Evolutionary conservation across 2,888 invertebrate genomes (phyloP).

Genomic region (Byasa hedistus): DNA sequence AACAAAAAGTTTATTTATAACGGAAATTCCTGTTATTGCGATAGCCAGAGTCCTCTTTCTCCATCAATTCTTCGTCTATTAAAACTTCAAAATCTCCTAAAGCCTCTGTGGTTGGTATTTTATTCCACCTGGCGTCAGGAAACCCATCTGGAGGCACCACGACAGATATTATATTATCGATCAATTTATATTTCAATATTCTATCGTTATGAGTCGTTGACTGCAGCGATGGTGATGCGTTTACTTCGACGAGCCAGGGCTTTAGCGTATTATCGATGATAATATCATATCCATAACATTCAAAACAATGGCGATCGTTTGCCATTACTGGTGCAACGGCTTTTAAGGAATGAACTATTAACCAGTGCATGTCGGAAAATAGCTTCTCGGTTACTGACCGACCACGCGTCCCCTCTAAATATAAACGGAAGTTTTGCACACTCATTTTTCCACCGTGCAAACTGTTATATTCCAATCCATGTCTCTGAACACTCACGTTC

Average conservation of each 20-base stretch:
- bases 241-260: constrained; percentile 97
- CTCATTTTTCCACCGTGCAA: constrained; percentile 97
- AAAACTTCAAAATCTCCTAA: constrained; percentile 91
- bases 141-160: constrained; percentile 93
- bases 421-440: constrained; percentile 92
- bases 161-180: constrained; percentile 94
- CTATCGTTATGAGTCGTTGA: constrained; percentile 97
- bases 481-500: constrained; percentile 98
- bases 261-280: constrained; percentile 96
- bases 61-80: constrained; percentile 89
- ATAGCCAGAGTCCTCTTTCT: constrained; percentile 56
- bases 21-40: constrained; percentile 16
- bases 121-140: constrained; percentile 94
- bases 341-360: constrained; percentile 95
- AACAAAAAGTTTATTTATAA: constrained; percentile 1
- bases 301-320: constrained; percentile 94
- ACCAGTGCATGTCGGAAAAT: constrained; percentile 93
- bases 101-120: constrained; percentile 86
- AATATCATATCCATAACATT: constrained; percentile 97
- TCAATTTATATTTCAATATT: constrained; percentile 94
- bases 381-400: constrained; percentile 92
- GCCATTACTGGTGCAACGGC: constrained; percentile 96
- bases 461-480: constrained; percentile 96
- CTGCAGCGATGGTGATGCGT: constrained; percentile 96
- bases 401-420: constrained; percentile 94